Evolutionary conservation across 2,888 invertebrate species (phyloP).

Genomic region (Eupeodes latifasciatus): DNA sequence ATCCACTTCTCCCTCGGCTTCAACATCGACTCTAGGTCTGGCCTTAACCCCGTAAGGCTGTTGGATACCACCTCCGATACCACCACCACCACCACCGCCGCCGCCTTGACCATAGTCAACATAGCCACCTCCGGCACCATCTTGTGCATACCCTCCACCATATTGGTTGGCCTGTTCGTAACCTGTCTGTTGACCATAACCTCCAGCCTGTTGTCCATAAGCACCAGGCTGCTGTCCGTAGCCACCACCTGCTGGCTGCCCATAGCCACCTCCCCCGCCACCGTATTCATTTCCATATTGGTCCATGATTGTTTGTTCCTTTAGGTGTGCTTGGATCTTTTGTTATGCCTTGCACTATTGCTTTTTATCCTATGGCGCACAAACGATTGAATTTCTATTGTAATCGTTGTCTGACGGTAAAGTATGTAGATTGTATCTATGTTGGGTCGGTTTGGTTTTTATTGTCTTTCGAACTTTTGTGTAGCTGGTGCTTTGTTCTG

Average conservation of each 20-base stretch:
- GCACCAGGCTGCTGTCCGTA: conserved; percentile 79
- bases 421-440: conserved; percentile 48
- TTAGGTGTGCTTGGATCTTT: conserved; percentile 14
- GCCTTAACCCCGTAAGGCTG: conserved; percentile 81
- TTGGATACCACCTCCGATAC: conserved; percentile 57
- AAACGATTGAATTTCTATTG: conserved; percentile 66
- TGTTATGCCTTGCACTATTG: conserved; percentile 41
- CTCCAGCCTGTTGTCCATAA: conserved; percentile 78
- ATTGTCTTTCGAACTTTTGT: conserved; percentile 41
- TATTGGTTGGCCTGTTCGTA: conserved; percentile 75
- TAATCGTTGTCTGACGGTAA: conserved; percentile 27
- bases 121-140: conserved; percentile 55
- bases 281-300: conserved; percentile 79
- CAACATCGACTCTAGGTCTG: conserved; percentile 92
- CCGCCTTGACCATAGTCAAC: conserved; percentile 61
- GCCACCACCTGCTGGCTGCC: conserved; percentile 78
- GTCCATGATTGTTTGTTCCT: conserved; percentile 79
- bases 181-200: conserved; percentile 74
- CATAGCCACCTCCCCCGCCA: conserved; percentile 78
- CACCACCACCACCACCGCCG: conserved; percentile 19
- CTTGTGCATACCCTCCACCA: conserved; percentile 76
- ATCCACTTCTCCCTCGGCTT: conserved; percentile 94
- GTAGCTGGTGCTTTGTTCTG: neutral
- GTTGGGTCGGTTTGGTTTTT: conserved; percentile 44
- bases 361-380: conserved; percentile 48